Percentiles rank a stretch among this genome's conserved stretches.
Evolutionary conservation across 2,797 vertebrate species (phyloP).

Genomic region (Capromys pilorides): DNA sequence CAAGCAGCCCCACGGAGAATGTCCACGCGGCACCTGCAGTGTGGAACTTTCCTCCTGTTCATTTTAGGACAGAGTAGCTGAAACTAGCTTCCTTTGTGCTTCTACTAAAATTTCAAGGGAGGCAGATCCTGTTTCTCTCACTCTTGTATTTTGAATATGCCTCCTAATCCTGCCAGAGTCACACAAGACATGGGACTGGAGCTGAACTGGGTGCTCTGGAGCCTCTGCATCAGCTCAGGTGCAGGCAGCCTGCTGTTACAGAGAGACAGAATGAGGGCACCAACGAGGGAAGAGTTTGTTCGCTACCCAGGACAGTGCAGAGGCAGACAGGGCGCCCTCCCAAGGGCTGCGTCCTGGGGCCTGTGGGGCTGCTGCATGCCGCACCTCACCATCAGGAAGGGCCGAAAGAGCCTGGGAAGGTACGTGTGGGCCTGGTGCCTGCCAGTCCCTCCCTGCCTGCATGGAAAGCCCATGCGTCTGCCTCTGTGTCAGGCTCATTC

Average conservation of each 20-base stretch:
- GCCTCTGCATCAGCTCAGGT: background rate
- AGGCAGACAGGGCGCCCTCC: too few relatives aligned
- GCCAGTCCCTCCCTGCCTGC: background rate
- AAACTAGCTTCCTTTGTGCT: background rate
- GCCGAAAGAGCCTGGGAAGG: background rate
- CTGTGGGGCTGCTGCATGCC: background rate
- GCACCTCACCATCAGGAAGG: background rate
- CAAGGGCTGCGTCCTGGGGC: background rate
- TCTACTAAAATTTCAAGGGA: background rate
- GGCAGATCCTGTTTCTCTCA: background rate
- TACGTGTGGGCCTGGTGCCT: too few relatives aligned
- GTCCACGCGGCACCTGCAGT: background rate
- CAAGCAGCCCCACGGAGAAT: background rate
- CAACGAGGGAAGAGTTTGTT: background rate
- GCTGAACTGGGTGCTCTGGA: background rate
- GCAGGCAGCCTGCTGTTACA: background rate
- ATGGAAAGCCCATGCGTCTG: background rate
- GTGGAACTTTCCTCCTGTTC: background rate
- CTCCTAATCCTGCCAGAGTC: background rate
- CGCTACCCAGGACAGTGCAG: background rate
- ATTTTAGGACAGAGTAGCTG: background rate
- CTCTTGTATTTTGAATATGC: background rate
- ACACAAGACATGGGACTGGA: background rate
- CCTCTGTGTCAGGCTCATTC: background rate
- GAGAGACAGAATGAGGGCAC: background rate